Percentiles rank a stretch among this genome's conserved stretches.
These are phyloP conservation scores for Tubiluchus corallicola DNA, from an alignment of 2,888 invertebrate species.

Conservation along the genomic window DNA sequence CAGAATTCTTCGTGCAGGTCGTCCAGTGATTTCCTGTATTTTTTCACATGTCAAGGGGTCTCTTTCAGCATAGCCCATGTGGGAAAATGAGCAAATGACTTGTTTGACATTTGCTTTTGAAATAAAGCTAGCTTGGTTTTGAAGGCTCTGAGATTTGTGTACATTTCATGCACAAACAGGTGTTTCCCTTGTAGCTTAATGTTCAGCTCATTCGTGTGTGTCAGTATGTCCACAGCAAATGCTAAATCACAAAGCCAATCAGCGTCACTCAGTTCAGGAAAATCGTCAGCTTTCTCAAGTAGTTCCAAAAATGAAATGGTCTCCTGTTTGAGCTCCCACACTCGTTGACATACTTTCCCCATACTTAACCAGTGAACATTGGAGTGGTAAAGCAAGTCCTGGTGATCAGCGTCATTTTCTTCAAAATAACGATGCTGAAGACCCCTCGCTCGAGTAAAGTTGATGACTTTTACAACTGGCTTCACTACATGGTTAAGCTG, in stretches of 20 bases:
- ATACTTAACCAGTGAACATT: constrained; percentile 5
- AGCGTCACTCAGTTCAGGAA: background rate
- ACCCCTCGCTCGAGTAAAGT: constrained; percentile 9
- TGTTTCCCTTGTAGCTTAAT: background rate
- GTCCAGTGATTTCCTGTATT: background rate
- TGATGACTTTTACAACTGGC: constrained; percentile 9
- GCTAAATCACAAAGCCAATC: background rate
- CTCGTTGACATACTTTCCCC: constrained; percentile 6
- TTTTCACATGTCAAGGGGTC: background rate
- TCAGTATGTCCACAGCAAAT: constrained; percentile 1
- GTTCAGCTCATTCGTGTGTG: constrained; percentile 3
- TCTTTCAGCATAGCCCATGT: background rate
- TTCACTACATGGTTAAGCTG: constrained; percentile 5
- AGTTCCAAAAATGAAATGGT: constrained; percentile 7
- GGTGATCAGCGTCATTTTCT: constrained; percentile 5
- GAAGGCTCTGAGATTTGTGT: background rate
- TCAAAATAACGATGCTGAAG: constrained; percentile 8
- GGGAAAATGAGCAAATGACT: constrained; percentile 1
- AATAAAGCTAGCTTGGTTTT: background rate
- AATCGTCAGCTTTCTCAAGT: background rate
- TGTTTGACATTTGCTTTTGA: background rate
- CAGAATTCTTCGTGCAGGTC: constrained; percentile 3
- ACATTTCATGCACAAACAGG: background rate
- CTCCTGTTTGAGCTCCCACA: constrained; percentile 10
- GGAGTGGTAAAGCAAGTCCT: constrained; percentile 5